Evolutionary conservation across 2,888 invertebrate species (phyloP), one percentile per base, ranked within the genome.

Genomic region (Papilio protenor): DNA sequence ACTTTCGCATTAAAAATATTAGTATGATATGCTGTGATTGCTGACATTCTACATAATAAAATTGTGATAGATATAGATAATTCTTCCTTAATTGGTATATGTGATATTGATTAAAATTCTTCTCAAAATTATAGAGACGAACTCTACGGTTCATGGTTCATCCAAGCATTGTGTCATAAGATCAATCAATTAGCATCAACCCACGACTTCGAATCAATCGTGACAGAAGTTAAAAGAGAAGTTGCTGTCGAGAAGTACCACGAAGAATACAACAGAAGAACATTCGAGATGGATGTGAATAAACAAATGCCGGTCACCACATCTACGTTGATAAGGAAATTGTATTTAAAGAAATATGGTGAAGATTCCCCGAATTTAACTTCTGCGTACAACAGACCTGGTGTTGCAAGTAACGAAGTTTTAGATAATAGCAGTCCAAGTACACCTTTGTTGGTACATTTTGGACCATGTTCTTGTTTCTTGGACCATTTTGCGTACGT

Each of bases 61-160:
- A 40, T 1, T 6, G 8, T 40, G 40, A 40, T 40, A 40, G 8
- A 40, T 40, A 40, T 40, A 40, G 8, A 40, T 33, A 2, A 33
- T 33, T 5, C 33, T 33, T 33, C 6, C 3, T 33, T 4, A 33
- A 33, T 2, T 2, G 27, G 27, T 33, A 33, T 33, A 4, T 33
- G 33, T 33, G 5, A 5, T 47, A 18, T 52, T 52, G 52, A 52
- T 18, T 2, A 18, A 52, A 16, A 52, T 76, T 18, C 16, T 59
- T 33, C 18, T 27, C 11, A 69, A 6, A 40, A 40, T 75, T 27
- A 1, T 85, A 92, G 92, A 79, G 84, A 89, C 74, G 85, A 86
- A 76, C 47, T 84, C 1, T n/a, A 84, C 59, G 93, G 93, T 10
- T 87, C 92, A 2, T 94, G 93, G 94, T 90, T 93, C 79, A 90